Evolutionary conservation across 2,888 invertebrate genomes (phyloP).

Genomic region (Drosophila formosana): DNA sequence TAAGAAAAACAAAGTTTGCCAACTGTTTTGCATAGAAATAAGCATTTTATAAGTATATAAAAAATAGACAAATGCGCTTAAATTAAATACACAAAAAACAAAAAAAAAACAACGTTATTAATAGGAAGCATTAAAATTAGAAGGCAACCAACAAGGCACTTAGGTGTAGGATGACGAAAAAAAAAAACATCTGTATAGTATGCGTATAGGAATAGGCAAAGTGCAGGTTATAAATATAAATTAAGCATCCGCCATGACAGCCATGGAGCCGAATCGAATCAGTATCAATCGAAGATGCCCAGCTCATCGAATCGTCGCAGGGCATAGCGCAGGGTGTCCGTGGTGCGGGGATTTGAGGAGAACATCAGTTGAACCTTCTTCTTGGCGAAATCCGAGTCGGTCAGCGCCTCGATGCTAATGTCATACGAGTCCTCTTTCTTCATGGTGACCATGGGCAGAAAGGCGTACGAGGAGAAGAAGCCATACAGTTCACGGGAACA

Average conservation of each 20-base stretch:
- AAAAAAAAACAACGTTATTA: slow-evolving; percentile 10
- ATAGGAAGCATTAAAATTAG: slow-evolving; percentile 18
- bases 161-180: slow-evolving; percentile 26
- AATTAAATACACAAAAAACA: slow-evolving; percentile 37
- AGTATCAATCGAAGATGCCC: slow-evolving; percentile 81
- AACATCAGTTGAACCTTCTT: slow-evolving; percentile 83
- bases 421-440: slow-evolving; percentile 83
- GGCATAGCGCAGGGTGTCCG: slow-evolving; percentile 79
- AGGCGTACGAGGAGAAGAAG: slow-evolving; percentile 83
- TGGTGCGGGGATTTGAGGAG: slow-evolving; percentile 82
- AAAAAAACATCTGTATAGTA: slow-evolving; percentile 2
- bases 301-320: slow-evolving; percentile 82
- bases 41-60: slow-evolving; percentile 24
- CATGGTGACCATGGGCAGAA: slow-evolving; percentile 84
- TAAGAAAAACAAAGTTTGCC: slow-evolving; percentile 81
- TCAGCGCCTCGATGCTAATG: slow-evolving; percentile 82
- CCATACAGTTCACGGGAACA: slow-evolving; percentile 80
- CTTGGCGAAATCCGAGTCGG: slow-evolving; percentile 79
- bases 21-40: slow-evolving; percentile 16
- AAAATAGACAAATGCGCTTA: slow-evolving; percentile 36
- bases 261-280: background rate
- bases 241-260: slow-evolving; percentile 17
- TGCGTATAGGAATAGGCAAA: slow-evolving; percentile 14
- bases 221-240: slow-evolving; percentile 39
- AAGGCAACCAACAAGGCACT: slow-evolving; percentile 31